phyloP scores from a whole-genome alignment of 1,140 invertebrate genomes.

The Pogonomyrmex californicus region DNA sequence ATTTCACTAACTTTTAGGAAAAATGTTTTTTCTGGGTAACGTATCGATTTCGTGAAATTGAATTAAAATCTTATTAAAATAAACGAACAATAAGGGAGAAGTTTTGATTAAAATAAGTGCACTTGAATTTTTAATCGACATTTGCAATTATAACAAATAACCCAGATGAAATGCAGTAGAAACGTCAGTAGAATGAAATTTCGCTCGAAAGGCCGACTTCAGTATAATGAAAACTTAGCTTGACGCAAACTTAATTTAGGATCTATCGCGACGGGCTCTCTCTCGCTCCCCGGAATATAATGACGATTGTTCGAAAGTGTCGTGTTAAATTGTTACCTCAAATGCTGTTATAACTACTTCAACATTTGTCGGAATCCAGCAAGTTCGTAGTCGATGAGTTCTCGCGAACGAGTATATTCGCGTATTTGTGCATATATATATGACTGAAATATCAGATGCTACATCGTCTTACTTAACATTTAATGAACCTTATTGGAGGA shows the following conservation, averaged over 20 bases:
- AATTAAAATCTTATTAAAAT: background rate
- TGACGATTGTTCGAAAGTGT: conserved; percentile 43
- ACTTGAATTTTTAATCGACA: background rate
- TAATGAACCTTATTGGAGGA: conserved; percentile 86
- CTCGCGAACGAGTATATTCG: background rate
- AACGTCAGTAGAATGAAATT: conserved; percentile 21
- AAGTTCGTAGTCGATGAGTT: conserved; percentile 16
- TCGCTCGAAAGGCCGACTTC: background rate
- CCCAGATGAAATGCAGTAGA: background rate
- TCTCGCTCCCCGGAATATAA: conserved; percentile 13
- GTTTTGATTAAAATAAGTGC: conserved; percentile 1
- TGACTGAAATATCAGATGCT: conserved; percentile 53
- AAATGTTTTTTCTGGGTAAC: background rate
- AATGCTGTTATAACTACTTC: conserved; percentile 46
- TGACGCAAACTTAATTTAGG: conserved; percentile 38
- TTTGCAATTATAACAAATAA: background rate
- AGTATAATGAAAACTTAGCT: conserved; percentile 29
- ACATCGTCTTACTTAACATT: conserved; percentile 84
- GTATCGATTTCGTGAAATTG: background rate
- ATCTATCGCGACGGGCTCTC: background rate
- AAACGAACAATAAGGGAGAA: background rate
- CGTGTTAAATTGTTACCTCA: conserved; percentile 54
- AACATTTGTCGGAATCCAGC: conserved; percentile 40
- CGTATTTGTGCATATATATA: background rate
- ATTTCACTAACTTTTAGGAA: background rate